These are phyloP conservation scores for Tholera decimalis DNA, from an alignment of 2,888 invertebrate genomes.

Conservation along the genomic window DNA sequence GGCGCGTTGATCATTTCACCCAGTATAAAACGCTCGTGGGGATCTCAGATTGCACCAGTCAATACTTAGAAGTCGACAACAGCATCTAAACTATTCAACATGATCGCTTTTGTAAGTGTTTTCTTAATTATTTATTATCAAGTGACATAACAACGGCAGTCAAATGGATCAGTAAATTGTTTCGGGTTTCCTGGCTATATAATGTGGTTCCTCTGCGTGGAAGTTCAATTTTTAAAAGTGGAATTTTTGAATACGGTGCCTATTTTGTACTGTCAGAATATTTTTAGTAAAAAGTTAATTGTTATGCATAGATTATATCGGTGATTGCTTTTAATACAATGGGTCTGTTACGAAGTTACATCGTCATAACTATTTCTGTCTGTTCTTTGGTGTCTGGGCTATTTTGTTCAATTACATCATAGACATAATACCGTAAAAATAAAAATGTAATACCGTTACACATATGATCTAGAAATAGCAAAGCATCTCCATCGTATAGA, in stretches of 20 bases:
- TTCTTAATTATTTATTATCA: slow-evolving; percentile 40
- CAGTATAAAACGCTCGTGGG: slow-evolving; percentile 87
- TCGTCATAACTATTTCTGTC: slow-evolving; percentile 34
- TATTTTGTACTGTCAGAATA: slow-evolving; percentile 10
- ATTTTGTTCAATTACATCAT: slow-evolving; percentile 16
- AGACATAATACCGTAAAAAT: no score
- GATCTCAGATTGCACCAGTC: slow-evolving; percentile 84
- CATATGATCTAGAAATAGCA: no score
- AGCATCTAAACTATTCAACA: slow-evolving; percentile 84
- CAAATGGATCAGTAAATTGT: slow-evolving; percentile 21
- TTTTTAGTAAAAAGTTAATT: slow-evolving; percentile 4
- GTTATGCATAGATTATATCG: slow-evolving; percentile 42
- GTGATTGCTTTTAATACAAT: slow-evolving; percentile 53
- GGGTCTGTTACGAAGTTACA: slow-evolving; percentile 29
- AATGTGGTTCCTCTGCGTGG: slow-evolving; percentile 38
- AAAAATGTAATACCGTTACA: no score
- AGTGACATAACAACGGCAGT: slow-evolving; percentile 41
- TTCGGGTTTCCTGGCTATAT: slow-evolving; percentile 43
- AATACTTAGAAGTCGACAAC: slow-evolving; percentile 80
- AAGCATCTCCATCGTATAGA: no score
- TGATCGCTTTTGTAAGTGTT: slow-evolving; percentile 89
- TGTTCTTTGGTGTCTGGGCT: slow-evolving; percentile 6
- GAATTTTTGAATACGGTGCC: slow-evolving; percentile 13
- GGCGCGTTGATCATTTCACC: slow-evolving; percentile 87
- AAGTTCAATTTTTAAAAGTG: slow-evolving; percentile 33